Percentiles rank a stretch among this genome's conserved stretches.
These are phyloP conservation scores for Arenaria interpres DNA, from an alignment of 2,113 vertebrate species.

Conservation along the genomic window DNA sequence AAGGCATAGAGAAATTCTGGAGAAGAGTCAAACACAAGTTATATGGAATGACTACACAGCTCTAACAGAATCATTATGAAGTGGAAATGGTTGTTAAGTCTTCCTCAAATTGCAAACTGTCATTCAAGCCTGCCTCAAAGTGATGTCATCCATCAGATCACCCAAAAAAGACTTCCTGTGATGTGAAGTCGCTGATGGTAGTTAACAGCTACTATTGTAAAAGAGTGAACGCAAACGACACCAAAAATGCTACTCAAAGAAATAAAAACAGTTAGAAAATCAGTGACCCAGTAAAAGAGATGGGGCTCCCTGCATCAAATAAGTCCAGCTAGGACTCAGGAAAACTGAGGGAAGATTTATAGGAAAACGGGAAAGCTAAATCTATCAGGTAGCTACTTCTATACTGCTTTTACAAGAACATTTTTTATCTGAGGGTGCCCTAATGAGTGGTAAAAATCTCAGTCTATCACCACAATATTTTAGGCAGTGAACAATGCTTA, in stretches of 20 bases:
- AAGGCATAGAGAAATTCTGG: not conserved
- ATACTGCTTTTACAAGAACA: not conserved
- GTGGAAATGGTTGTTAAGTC: not conserved
- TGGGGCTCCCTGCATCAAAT: not conserved
- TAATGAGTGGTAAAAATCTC: not conserved
- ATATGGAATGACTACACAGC: not conserved
- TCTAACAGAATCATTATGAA: not conserved
- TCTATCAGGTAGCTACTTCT: not conserved
- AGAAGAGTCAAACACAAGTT: not conserved
- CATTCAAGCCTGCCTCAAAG: not conserved
- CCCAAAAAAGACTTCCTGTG: not conserved
- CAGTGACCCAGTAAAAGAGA: not conserved
- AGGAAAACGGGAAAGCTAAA: not conserved
- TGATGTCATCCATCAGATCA: not conserved
- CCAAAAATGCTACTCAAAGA: not conserved
- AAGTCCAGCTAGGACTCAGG: not conserved
- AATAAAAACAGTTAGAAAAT: not conserved
- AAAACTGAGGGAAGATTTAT: not conserved
- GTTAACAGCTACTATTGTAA: not conserved
- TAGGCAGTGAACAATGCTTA: not conserved
- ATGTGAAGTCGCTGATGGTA: not conserved
- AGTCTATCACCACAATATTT: not conserved
- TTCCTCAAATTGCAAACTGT: not conserved
- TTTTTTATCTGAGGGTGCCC: not conserved
- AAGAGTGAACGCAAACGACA: not conserved